Evolutionary conservation across 1,140 invertebrate species (phyloP).

Genomic region (Tenebrio molitor): DNA sequence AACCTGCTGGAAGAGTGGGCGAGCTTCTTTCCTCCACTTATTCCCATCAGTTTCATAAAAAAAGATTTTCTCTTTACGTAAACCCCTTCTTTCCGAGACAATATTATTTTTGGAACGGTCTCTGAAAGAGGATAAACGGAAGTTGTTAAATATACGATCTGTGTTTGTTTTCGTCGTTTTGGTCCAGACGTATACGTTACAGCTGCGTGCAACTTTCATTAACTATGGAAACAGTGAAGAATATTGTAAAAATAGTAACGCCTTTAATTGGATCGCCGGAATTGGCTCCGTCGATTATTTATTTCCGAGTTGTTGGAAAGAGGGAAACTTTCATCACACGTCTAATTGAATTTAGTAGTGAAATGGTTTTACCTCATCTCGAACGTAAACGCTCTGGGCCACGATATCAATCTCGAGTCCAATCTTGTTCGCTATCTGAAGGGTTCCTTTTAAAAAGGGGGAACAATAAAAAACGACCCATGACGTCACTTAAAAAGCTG

Average conservation of each 20-base stretch:
- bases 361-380: constrained; percentile 33
- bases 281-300: neutral
- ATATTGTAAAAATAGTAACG: constrained; percentile 27
- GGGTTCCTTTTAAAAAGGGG: constrained; percentile 27
- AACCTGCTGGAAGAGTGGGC: constrained; percentile 6
- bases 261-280: neutral
- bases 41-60: constrained; percentile 28
- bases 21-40: constrained; percentile 2
- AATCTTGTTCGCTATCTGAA: constrained; percentile 25
- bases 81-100: constrained; percentile 11
- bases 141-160: constrained; percentile 40
- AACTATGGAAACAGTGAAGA: constrained; percentile 26
- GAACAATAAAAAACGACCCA: constrained; percentile 32
- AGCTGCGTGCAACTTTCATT: constrained; percentile 36
- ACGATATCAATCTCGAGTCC: constrained; percentile 35
- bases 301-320: neutral
- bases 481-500: constrained; percentile 50
- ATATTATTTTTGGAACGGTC: constrained; percentile 36
- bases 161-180: constrained; percentile 35
- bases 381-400: constrained; percentile 20
- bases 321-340: constrained; percentile 14
- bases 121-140: constrained; percentile 34
- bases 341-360: constrained; percentile 32
- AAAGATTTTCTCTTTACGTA: constrained; percentile 17
- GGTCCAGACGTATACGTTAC: constrained; percentile 8